A percentile compares a stretch with the other conserved stretches of the same genome.
These are phyloP conservation scores for Thryonomys swinderianus DNA, from an alignment of 2,113 vertebrate species.

Conservation along the genomic window DNA sequence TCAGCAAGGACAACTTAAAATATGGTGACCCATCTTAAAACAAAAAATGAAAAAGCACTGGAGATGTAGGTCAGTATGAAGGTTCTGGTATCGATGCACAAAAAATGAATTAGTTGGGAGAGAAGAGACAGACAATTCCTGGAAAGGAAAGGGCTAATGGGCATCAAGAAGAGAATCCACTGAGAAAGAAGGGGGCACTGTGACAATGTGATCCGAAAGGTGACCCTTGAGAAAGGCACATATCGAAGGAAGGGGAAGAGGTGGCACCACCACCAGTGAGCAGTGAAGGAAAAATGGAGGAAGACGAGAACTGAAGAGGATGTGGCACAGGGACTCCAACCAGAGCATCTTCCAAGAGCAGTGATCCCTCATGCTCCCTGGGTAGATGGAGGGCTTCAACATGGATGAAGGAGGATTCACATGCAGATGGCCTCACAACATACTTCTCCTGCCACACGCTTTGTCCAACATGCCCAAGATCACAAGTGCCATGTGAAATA, in stretches of 20 bases:
- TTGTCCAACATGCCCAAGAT: neutral
- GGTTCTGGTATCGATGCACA: neutral
- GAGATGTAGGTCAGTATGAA: neutral
- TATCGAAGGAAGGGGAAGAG: neutral
- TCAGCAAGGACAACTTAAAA: neutral
- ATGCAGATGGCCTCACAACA: neutral
- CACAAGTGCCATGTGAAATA: neutral
- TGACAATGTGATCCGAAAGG: neutral
- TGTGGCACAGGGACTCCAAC: fast-evolving
- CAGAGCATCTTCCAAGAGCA: neutral
- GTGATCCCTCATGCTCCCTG: neutral
- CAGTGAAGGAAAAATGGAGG: neutral
- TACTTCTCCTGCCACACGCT: neutral
- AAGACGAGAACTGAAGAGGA: neutral
- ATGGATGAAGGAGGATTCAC: neutral
- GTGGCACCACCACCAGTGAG: neutral
- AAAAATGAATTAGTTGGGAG: neutral
- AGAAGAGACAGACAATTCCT: neutral
- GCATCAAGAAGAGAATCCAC: neutral
- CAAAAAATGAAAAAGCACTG: neutral
- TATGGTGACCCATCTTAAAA: neutral
- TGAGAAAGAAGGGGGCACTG: neutral
- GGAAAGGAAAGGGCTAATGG: neutral
- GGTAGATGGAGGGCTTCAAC: neutral
- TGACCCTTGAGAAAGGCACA: neutral